Conservation (phyloP, 2,113 vertebrate genomes). For the Geothlypis trichas region DNA sequence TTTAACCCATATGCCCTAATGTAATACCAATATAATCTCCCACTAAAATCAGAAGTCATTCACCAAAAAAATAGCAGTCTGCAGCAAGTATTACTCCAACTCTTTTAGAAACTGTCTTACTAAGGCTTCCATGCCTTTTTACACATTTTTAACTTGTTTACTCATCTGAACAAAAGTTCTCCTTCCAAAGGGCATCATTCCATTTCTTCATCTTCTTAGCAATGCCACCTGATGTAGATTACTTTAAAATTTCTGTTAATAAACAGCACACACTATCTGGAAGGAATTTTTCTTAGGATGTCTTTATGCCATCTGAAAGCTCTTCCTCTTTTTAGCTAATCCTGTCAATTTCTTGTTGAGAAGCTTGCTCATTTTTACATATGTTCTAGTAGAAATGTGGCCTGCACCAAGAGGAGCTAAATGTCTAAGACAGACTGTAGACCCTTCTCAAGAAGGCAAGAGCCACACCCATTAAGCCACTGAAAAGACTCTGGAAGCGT, state of each 20-base stretch:
- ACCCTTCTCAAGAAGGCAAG: neutral
- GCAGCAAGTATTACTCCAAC: neutral
- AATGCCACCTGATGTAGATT: neutral
- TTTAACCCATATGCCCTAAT: neutral
- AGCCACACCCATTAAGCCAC: neutral
- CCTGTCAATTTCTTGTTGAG: neutral
- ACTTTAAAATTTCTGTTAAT: neutral
- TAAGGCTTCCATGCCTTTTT: neutral
- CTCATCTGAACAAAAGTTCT: neutral
- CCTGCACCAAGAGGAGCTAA: neutral
- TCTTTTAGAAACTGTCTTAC: neutral
- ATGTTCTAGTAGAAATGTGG: neutral
- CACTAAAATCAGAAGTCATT: neutral
- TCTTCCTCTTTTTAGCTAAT: neutral
- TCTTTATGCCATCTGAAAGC: neutral
- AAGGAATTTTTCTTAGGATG: neutral
- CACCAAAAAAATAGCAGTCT: neutral
- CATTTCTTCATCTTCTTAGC: neutral
- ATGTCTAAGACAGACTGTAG: neutral
- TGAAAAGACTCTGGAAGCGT: neutral
- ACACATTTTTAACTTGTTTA: neutral
- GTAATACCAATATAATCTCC: neutral
- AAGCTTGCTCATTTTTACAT: neutral
- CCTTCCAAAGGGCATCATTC: neutral
- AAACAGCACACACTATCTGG: neutral